Conservation (phyloP, 2,888 invertebrate species). For the Athetis lepigone region DNA sequence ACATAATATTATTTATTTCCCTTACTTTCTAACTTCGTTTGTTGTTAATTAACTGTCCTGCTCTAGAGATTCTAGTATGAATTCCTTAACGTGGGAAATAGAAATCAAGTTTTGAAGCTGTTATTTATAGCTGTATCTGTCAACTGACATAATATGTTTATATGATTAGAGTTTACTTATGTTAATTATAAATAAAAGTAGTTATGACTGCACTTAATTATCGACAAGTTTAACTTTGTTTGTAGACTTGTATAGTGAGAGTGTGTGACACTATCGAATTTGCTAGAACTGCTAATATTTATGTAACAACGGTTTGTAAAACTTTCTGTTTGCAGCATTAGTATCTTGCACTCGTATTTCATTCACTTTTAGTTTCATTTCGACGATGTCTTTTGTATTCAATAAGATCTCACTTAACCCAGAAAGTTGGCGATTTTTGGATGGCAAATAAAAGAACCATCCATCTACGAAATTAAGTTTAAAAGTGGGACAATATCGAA, state of each 20-base stretch:
- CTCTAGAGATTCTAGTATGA: conserved; percentile 15
- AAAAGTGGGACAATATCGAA: conserved; percentile 15
- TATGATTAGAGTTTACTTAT: conserved; percentile 39
- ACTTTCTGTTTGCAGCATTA: conserved; percentile 28
- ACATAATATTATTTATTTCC: conserved; percentile 15
- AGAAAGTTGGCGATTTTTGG: conserved; percentile 22
- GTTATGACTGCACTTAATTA: conserved; percentile 34
- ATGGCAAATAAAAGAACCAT: conserved; percentile 9
- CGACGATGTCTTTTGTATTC: conserved; percentile 3
- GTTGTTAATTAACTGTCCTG: conserved; percentile 32
- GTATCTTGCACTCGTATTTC: conserved; percentile 7
- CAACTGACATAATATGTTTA: conserved; percentile 28
- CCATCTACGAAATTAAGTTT: too few species aligned
- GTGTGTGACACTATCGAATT: conserved; percentile 7
- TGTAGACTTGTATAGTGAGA: neutral
- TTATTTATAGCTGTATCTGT: conserved; percentile 21
- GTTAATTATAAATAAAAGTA: conserved; percentile 28
- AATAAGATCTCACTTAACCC: conserved; percentile 16
- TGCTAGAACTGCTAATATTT: conserved; percentile 31
- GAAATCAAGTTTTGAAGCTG: conserved; percentile 37
- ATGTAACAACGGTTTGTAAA: conserved; percentile 22
- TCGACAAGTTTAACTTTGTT: conserved; percentile 21
- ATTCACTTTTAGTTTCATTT: conserved; percentile 30
- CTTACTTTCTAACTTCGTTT: conserved; percentile 42
- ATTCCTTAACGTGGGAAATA: conserved; percentile 51